A percentile compares a stretch with the other conserved stretches of the same genome.
These are phyloP conservation scores for Phymorhynchus buccinoides DNA, from an alignment of 1,140 invertebrate genomes.

Conservation along the genomic window DNA sequence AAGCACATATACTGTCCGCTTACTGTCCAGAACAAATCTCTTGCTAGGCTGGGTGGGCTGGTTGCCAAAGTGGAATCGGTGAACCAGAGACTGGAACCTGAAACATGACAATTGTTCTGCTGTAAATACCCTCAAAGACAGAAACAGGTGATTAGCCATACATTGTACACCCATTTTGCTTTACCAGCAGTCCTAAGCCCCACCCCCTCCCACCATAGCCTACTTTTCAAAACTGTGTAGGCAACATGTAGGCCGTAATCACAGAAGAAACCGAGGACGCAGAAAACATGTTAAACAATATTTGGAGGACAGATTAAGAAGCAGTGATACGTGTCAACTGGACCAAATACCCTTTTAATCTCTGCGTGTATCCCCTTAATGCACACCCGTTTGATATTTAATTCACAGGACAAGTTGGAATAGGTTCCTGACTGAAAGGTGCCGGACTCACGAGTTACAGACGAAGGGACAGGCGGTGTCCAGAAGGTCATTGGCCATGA, in stretches of 20 bases:
- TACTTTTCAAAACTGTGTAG: neutral
- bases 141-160: neutral
- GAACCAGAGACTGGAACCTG: constrained; percentile 22
- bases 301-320: too few species aligned
- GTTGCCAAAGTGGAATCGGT: neutral
- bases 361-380: too few species aligned
- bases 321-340: too few species aligned
- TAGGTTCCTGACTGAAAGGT: too few species aligned
- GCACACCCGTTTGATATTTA: too few species aligned
- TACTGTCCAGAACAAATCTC: neutral
- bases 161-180: neutral
- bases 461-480: neutral
- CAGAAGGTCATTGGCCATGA: neutral
- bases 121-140: too few species aligned
- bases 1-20: neutral
- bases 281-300: neutral
- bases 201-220: too few species aligned
- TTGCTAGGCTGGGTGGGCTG: neutral
- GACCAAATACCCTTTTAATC: too few species aligned
- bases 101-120: too few species aligned
- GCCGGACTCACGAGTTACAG: constrained; percentile 10
- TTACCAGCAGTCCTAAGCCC: neutral
- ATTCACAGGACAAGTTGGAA: too few species aligned
- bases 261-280: neutral
- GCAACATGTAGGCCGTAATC: neutral